Percentiles rank a stretch among this genome's conserved stretches.
These are phyloP conservation scores for Grammomys dolichurus DNA, from an alignment of 2,113 vertebrate genomes.

Conservation along the genomic window DNA sequence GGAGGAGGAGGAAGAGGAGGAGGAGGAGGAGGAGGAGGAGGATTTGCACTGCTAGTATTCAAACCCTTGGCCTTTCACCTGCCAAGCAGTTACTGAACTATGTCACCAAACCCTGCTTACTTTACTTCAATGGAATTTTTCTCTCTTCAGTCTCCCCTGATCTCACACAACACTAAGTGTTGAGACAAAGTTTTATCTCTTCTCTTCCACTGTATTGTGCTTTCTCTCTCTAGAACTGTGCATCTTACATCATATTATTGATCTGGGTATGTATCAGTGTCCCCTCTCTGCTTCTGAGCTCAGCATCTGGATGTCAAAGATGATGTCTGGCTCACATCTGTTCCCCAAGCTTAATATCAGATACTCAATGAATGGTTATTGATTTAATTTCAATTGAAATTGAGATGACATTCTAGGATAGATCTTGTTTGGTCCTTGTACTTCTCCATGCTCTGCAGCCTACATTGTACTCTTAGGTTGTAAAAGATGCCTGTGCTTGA, in stretches of 20 bases:
- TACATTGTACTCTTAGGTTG: neutral
- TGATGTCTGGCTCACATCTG: neutral
- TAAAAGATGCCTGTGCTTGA: neutral
- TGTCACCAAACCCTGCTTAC: neutral
- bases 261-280: neutral
- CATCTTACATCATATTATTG: neutral
- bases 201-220: neutral
- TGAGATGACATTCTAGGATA: neutral
- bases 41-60: neutral
- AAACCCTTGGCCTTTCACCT: too few relatives aligned
- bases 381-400: slow-evolving; percentile 40
- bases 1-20: too few relatives aligned
- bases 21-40: too few relatives aligned
- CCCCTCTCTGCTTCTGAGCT: neutral
- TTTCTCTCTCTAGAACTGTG: neutral
- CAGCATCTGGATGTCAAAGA: neutral
- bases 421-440: neutral
- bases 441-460: neutral
- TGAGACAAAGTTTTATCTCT: neutral
- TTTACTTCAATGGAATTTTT: neutral
- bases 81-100: neutral
- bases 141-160: neutral
- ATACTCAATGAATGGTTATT: neutral
- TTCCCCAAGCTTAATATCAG: neutral
- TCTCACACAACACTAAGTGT: neutral